Evolutionary conservation across 2,888 invertebrate species (phyloP).

Genomic region (Athalia rosae): DNA sequence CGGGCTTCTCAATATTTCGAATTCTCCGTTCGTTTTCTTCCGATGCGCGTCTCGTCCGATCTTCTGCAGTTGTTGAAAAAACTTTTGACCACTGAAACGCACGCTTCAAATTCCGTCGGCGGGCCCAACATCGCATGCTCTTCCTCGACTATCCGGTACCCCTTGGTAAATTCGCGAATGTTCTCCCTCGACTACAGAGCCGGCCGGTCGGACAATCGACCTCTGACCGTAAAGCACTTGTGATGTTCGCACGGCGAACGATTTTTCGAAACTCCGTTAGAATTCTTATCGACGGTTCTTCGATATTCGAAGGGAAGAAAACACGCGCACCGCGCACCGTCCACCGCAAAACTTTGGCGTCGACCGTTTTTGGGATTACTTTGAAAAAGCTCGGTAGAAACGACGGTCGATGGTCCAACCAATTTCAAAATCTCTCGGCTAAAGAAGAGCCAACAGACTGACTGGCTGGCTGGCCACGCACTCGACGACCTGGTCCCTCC

Average conservation of each 20-base stretch:
- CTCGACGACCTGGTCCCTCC: conserved; percentile 60
- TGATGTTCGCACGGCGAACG: neutral
- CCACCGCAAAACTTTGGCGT: neutral
- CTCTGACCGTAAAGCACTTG: conserved; percentile 9
- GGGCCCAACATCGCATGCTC: conserved; percentile 24
- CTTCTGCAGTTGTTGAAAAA: conserved; percentile 6
- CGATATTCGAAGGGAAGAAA: neutral
- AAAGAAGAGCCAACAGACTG: conserved; percentile 45
- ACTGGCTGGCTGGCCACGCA: conserved; percentile 59
- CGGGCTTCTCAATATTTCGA: conserved; percentile 15
- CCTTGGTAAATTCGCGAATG: conserved; percentile 7
- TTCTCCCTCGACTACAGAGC: neutral
- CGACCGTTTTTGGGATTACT: neutral
- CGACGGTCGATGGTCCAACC: conserved; percentile 34
- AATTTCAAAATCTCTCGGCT: conserved; percentile 42
- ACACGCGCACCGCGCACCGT: conserved; percentile 2
- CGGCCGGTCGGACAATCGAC: neutral
- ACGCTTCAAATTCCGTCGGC: conserved; percentile 18
- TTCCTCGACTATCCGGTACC: neutral
- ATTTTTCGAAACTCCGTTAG: neutral
- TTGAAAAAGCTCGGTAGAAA: conserved; percentile 11
- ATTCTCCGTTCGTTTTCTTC: conserved; percentile 9
- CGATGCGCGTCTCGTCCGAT: conserved; percentile 14
- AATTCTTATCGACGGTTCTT: neutral
- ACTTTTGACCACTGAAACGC: neutral